These are phyloP conservation scores for Steatornis caripensis DNA, from an alignment of 2,113 vertebrate species.

Conservation along the genomic window DNA sequence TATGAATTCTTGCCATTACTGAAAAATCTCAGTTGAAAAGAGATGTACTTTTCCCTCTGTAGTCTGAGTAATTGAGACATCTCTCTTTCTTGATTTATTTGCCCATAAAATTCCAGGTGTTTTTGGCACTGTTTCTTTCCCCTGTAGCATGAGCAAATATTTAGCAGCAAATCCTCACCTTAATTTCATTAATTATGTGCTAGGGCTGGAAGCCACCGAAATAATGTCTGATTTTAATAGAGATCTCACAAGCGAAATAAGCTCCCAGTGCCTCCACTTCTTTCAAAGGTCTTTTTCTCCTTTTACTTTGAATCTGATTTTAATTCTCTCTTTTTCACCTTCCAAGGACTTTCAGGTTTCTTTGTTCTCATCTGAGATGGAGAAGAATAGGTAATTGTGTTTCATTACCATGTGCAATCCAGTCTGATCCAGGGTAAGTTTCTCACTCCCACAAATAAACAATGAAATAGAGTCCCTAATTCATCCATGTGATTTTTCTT, in stretches of 20 bases:
- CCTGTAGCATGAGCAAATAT: conserved; percentile 58
- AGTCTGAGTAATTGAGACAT: conserved; percentile 1
- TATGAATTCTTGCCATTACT: neutral
- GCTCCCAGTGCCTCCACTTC: neutral
- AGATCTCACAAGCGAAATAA: neutral
- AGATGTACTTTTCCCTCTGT: neutral
- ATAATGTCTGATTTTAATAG: neutral
- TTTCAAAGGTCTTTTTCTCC: neutral
- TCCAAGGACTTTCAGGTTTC: neutral
- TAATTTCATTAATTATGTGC: conserved; percentile 69
- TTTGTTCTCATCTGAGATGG: conserved; percentile 24
- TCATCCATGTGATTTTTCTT: conserved; percentile 8
- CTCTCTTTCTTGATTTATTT: conserved; percentile 59
- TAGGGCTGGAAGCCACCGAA: conserved; percentile 13
- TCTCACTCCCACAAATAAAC: conserved; percentile 26
- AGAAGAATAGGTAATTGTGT: conserved; percentile 1
- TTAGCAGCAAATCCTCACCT: conserved; percentile 53
- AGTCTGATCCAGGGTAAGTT: neutral
- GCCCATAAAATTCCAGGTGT: conserved; percentile 65
- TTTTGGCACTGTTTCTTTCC: conserved; percentile 53
- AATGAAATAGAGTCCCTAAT: neutral
- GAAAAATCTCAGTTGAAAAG: neutral
- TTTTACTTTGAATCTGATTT: neutral
- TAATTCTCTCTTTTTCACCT: neutral
- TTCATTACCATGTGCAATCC: neutral